Conservation (phyloP, 2,797 vertebrate genomes). For the Acipenser ruthenus region DNA sequence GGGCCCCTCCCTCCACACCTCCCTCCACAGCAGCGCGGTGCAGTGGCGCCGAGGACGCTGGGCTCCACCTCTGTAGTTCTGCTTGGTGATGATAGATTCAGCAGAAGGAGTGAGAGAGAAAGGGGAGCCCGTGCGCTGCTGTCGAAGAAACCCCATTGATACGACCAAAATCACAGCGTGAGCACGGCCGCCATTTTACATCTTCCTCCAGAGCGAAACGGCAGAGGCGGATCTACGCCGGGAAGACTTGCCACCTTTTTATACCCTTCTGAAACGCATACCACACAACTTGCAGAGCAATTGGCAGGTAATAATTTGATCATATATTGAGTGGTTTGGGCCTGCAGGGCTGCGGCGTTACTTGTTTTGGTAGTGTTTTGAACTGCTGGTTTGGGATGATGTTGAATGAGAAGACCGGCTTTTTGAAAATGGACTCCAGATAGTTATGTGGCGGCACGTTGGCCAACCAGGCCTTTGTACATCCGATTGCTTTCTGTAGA, state of each 20-base stretch:
- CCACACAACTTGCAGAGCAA: slow-evolving; percentile 27
- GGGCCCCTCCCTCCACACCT: no score
- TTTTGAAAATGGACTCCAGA: slow-evolving; percentile 87
- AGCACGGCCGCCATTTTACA: slow-evolving; percentile 98
- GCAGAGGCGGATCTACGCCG: slow-evolving; percentile 67
- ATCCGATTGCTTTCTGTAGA: neutral
- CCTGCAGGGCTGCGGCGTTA: slow-evolving; percentile 4
- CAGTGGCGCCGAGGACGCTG: no score
- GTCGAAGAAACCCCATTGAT: slow-evolving; percentile 61
- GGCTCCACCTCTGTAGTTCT: no score
- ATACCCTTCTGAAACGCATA: slow-evolving; percentile 43
- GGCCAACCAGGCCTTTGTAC: slow-evolving; percentile 29
- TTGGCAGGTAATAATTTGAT: slow-evolving; percentile 44
- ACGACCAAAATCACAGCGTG: slow-evolving; percentile 76
- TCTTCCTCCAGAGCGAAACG: slow-evolving; percentile 80
- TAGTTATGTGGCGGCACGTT: slow-evolving; percentile 68
- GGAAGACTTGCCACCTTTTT: slow-evolving; percentile 46
- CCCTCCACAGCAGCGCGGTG: no score
- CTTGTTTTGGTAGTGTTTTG: slow-evolving; percentile 43
- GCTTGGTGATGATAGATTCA: no score
- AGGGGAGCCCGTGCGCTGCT: slow-evolving; percentile 52
- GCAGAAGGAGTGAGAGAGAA: slow-evolving; percentile 25
- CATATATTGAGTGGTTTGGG: slow-evolving; percentile 28
- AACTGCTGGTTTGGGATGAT: slow-evolving; percentile 61
- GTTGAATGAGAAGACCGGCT: slow-evolving; percentile 64